Evolutionary conservation across 2,797 vertebrate genomes (phyloP).

Genomic region (Sylvia borin): DNA sequence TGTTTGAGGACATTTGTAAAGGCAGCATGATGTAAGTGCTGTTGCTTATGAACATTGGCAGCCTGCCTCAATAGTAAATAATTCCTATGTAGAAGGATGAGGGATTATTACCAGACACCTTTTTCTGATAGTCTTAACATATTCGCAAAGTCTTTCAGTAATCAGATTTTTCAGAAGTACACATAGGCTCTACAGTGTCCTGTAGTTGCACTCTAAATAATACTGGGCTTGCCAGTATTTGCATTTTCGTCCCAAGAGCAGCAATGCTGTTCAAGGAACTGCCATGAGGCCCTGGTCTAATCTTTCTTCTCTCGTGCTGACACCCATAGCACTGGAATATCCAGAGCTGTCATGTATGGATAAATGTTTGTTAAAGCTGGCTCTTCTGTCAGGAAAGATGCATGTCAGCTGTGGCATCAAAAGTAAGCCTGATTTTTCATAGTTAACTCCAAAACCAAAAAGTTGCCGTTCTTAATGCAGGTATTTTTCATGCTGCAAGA

Average conservation of each 20-base stretch:
- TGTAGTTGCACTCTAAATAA: neutral
- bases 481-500: neutral
- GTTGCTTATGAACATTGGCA: neutral
- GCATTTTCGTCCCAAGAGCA: neutral
- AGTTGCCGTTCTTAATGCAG: neutral
- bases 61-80: neutral
- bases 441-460: neutral
- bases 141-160: neutral
- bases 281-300: neutral
- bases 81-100: neutral
- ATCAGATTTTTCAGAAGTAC: neutral
- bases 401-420: neutral
- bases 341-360: neutral
- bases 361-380: neutral
- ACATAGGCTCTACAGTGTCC: neutral
- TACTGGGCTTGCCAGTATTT: neutral
- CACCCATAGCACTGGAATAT: neutral
- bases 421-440: neutral
- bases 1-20: neutral
- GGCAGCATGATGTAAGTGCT: neutral
- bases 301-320: neutral
- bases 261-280: neutral
- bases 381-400: neutral
- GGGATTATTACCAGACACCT: neutral
- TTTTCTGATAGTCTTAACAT: neutral